Base-by-base conservation (phyloP, 2,888 invertebrate genomes). In the Mallateleia sp. region DNA sequence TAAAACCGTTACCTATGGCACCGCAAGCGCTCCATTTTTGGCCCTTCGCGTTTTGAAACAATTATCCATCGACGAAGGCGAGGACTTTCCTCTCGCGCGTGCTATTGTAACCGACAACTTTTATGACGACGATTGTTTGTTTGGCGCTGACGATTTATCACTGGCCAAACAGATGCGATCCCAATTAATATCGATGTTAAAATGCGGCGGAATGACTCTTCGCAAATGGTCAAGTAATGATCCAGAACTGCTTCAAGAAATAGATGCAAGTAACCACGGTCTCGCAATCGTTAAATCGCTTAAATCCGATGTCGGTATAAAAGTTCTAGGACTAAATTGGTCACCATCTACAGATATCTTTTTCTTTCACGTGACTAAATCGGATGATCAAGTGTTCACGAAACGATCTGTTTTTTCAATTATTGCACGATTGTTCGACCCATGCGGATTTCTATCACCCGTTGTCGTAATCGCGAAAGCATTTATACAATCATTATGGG, bases 211-310 rank as follows among this genome's bases (percentile, higher is more conserved):
- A n/a, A n/a, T n/a, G n/a, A n/a, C n/a, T n/a, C n/a, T 69, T 2
- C 32, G 32, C 5, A 32, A 32, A 8, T 32, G 32, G 32, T 32
- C 32, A 32, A 32, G 32, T 8, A 69, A 69, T 20, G 22, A 15
- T 2, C 4, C 22, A 0, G 32, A 15, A 22, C n/a, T 69, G n/a
- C 24, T 69, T 3, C 7, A 4, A 5, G 69, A 69, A 15, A 32
- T 69, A 7, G 69, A 69, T n/a, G 32, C 34, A 0, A 15, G 1
- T 0, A 54, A 69, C 25, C 69, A 69, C n/a, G 69, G 69, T 7
- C 18, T 69, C 3, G 69, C 66, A 11, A 28, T 25, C 15, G 18
- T 42, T 11, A 45, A 38, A 8, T 32, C 32, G 32, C 8, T 32
- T 5, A 47, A 8, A 5, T 4, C 47, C 47, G 47, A 47, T 15